These are phyloP conservation scores for Limonius californicus DNA, from an alignment of 1,140 invertebrate genomes.

Conservation along the genomic window DNA sequence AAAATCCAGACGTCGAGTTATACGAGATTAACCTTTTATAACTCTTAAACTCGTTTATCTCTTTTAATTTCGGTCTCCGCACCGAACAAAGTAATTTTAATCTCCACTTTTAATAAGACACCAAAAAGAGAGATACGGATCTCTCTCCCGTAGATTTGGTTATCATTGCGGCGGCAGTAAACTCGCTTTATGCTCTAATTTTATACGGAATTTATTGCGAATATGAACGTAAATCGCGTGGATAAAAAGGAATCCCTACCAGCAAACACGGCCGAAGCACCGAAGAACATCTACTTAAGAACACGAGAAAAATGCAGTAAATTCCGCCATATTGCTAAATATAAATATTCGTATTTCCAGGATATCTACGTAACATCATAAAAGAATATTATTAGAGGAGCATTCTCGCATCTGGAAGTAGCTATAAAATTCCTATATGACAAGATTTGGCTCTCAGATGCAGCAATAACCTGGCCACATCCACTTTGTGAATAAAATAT, in stretches of 20 bases:
- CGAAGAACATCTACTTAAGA: background rate
- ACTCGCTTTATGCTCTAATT: background rate
- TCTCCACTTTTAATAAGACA: background rate
- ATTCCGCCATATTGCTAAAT: background rate
- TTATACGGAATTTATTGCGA: background rate
- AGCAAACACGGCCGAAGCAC: background rate
- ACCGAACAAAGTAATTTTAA: background rate
- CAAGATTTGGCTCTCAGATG: slow-evolving; percentile 1
- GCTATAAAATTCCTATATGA: slow-evolving; percentile 1
- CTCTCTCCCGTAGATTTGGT: too few species aligned
- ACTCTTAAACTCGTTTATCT: too few species aligned
- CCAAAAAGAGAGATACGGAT: background rate
- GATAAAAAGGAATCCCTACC: background rate
- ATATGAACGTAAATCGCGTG: background rate
- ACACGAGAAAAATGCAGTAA: background rate
- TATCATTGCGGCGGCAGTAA: too few species aligned
- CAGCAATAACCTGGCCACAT: slow-evolving; percentile 1
- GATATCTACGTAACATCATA: slow-evolving; percentile 1
- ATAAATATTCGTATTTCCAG: slow-evolving; percentile 1
- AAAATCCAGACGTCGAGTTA: too few species aligned
- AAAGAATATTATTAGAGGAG: background rate
- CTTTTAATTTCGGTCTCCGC: too few species aligned
- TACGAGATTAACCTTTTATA: too few species aligned
- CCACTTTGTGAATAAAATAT: slow-evolving; percentile 1
- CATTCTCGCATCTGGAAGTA: slow-evolving; percentile 1